These are phyloP conservation scores for Drosophila erecta DNA, from an alignment of 1,140 invertebrate species.

Conservation along the genomic window DNA sequence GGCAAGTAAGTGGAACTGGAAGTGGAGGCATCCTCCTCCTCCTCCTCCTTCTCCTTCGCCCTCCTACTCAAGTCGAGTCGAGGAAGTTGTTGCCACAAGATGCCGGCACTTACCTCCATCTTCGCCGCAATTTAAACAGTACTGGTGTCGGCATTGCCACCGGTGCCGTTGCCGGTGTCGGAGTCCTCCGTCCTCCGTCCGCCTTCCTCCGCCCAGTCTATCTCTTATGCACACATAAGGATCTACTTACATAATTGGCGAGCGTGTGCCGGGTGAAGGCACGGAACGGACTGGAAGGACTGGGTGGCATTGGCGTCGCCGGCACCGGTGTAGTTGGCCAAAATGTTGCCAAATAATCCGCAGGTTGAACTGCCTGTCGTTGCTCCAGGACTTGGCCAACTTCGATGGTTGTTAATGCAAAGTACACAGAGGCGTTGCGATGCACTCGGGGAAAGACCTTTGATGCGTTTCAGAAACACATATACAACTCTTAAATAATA, in stretches of 20 bases:
- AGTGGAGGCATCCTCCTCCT: constrained; percentile 7
- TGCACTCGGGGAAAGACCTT: constrained; percentile 14
- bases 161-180: constrained; percentile 5
- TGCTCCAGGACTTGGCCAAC: constrained; percentile 28
- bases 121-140: constrained; percentile 69
- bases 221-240: constrained; percentile 75
- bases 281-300: background rate
- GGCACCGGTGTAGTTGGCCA: constrained; percentile 39
- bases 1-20: constrained; percentile 88
- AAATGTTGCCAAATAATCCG: constrained; percentile 63
- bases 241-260: constrained; percentile 81
- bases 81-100: constrained; percentile 56
- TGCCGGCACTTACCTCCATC: constrained; percentile 58
- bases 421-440: constrained; percentile 28
- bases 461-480: background rate
- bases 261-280: constrained; percentile 9
- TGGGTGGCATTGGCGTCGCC: background rate
- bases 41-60: background rate
- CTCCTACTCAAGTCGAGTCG: constrained; percentile 25
- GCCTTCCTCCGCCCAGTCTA: constrained; percentile 19
- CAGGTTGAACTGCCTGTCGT: constrained; percentile 15
- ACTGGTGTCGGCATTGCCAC: constrained; percentile 26
- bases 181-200: background rate
- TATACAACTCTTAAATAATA: too few species aligned
- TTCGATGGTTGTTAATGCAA: constrained; percentile 64